Base-by-base conservation (phyloP, 2,888 invertebrate genomes). In the Serrognathus titanus region DNA sequence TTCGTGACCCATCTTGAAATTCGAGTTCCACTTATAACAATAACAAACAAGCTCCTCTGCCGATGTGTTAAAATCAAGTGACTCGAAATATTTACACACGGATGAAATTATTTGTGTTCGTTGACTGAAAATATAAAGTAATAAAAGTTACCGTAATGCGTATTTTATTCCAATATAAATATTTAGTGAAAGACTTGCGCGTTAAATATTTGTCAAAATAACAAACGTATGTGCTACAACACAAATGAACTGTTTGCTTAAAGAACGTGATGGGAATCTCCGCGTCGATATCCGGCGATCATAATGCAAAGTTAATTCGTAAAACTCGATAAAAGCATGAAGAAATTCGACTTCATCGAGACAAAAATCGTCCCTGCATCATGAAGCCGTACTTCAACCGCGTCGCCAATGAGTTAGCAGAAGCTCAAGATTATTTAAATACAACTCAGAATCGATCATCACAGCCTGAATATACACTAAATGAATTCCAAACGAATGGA, bases 361-460 rank as follows among this genome's bases (percentile, higher is more conserved):
- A 49, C 37, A 36, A 13, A 37, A 39, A 8, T 45, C 10, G 24
- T 13, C 38, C 72, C 71, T 70, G 71, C 54, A 61, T 73, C 50
- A 70, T 75, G 67, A 74, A 73, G 62, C 59, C 71, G 2, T 71
- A 69, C 61, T 72, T 68, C 59, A 63, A 66, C 56, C 59, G 66
- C 20, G 68, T 68, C 55, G 50, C 64, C 16, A 62, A 59, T 41
- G 66, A 67, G 24, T 37, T 59, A 39, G 13, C 62, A 1, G 53
- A 59, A 48, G 51, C 40, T 36, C 54, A 61, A 36, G 48, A 62
- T 8, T 48, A 52, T 12, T 52, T 36, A 35, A 52, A 51, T 12
- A 13, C 24, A 38, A 9, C n/a, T 38, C 13, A 9, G 10, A 11
- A 39, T 16, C 49, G 49, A 49, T 10, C 39, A 39, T 16, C 49